Conservation (phyloP, 2,888 invertebrate species). For the Hybos culiciformis region DNA sequence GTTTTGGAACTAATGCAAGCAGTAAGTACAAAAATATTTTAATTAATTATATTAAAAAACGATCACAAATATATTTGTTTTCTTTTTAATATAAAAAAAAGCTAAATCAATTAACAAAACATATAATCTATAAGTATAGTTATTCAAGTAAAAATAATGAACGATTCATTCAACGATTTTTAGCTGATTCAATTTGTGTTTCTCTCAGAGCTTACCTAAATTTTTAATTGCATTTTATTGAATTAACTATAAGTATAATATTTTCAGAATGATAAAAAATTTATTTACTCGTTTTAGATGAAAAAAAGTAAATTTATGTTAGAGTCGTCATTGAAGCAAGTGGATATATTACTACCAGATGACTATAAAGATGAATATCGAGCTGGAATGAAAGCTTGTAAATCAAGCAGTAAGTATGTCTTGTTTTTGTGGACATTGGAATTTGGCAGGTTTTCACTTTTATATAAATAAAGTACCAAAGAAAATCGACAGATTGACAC, state of each 20-base stretch:
- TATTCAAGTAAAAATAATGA: too few species aligned
- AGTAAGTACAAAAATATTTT: constrained; percentile 34
- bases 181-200: too few species aligned
- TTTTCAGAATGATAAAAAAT: not conserved
- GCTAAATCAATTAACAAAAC: not conserved
- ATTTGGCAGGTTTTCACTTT: too few species aligned
- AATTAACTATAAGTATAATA: too few species aligned
- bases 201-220: too few species aligned
- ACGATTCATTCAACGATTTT: too few species aligned
- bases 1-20: constrained; percentile 39
- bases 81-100: not conserved
- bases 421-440: too few species aligned
- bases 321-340: constrained; percentile 29
- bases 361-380: constrained; percentile 24
- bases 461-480: too few species aligned
- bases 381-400: constrained; percentile 24
- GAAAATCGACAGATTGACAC: too few species aligned
- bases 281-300: constrained; percentile 19
- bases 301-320: constrained; percentile 32
- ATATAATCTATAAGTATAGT: not conserved
- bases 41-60: too few species aligned
- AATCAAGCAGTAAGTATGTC: constrained; percentile 12
- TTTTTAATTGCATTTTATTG: too few species aligned
- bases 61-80: too few species aligned
- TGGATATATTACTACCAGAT: constrained; percentile 31